phyloP scores from a whole-genome alignment of 1,140 invertebrate genomes.

The Trichonephila clavata region DNA sequence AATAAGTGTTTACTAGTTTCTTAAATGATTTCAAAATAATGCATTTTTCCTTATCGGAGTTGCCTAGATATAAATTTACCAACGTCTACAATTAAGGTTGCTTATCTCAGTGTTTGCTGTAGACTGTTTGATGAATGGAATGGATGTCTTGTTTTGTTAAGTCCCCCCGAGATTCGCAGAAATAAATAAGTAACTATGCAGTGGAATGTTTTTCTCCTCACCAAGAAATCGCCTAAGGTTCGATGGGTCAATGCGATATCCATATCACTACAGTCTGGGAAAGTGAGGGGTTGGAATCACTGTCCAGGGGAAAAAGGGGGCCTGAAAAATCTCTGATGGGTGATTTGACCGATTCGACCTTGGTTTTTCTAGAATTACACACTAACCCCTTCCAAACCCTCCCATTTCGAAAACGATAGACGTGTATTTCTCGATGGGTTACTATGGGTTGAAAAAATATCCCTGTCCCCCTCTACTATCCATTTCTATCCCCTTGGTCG shows the following conservation, averaged over 20 bases:
- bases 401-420: not conserved
- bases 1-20: no score
- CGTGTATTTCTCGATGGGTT: slow-evolving; percentile 15
- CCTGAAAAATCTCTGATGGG: not conserved
- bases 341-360: slow-evolving; percentile 68
- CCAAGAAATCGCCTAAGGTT: not conserved
- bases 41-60: no score
- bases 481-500: not conserved
- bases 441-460: not conserved
- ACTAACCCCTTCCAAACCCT: not conserved
- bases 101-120: not conserved
- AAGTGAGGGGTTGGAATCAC: not conserved
- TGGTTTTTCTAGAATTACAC: slow-evolving; percentile 62
- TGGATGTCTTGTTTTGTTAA: not conserved
- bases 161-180: not conserved
- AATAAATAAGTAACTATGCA: slow-evolving; percentile 34
- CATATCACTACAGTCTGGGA: slow-evolving; percentile 37
- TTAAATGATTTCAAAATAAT: no score
- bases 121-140: not conserved
- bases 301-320: not conserved
- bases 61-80: no score
- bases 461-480: not conserved
- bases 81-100: no score
- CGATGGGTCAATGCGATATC: slow-evolving; percentile 70
- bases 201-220: not conserved